Percentiles rank a stretch among this genome's conserved stretches.
Conservation (phyloP, 2,888 invertebrate genomes). For the Anticlea derivata region DNA sequence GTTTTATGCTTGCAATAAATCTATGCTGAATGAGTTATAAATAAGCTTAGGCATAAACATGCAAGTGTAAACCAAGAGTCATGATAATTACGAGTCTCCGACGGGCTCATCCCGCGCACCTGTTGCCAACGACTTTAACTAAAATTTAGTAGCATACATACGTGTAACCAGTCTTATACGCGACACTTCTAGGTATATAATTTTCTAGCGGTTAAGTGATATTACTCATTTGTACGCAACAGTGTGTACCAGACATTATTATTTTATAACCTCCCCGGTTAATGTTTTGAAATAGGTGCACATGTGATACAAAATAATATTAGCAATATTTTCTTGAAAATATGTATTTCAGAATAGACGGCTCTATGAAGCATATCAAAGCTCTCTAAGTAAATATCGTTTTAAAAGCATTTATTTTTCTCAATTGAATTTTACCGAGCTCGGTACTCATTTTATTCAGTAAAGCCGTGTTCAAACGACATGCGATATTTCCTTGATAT, state of each 20-base stretch:
- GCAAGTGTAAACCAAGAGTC: slow-evolving; percentile 51
- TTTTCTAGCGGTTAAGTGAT: slow-evolving; percentile 71
- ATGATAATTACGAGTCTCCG: slow-evolving; percentile 73
- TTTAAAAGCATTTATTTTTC: too few relatives aligned
- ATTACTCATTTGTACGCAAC: slow-evolving; percentile 56
- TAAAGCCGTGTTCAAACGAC: too few relatives aligned
- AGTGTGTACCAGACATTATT: slow-evolving; percentile 46
- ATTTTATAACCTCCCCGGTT: slow-evolving; percentile 28
- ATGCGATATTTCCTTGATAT: too few relatives aligned
- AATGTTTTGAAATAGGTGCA: slow-evolving; percentile 10
- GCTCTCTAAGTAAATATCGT: background rate
- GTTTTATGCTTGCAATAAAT: slow-evolving; percentile 27
- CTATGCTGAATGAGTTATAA: slow-evolving; percentile 21
- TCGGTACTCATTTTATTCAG: too few relatives aligned
- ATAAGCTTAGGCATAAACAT: slow-evolving; percentile 30
- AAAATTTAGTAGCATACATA: slow-evolving; percentile 78
- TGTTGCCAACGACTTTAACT: slow-evolving; percentile 79
- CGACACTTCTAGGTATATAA: slow-evolving; percentile 75
- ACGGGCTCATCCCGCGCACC: slow-evolving; percentile 73
- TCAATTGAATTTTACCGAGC: too few relatives aligned
- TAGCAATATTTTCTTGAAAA: slow-evolving; percentile 3
- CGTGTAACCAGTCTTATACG: slow-evolving; percentile 67
- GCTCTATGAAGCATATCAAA: background rate
- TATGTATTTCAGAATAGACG: background rate
- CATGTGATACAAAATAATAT: background rate